Evolutionary conservation across 2,888 invertebrate species (phyloP), one percentile per base, ranked within the genome.

Genomic region (Hydriomena furcata): DNA sequence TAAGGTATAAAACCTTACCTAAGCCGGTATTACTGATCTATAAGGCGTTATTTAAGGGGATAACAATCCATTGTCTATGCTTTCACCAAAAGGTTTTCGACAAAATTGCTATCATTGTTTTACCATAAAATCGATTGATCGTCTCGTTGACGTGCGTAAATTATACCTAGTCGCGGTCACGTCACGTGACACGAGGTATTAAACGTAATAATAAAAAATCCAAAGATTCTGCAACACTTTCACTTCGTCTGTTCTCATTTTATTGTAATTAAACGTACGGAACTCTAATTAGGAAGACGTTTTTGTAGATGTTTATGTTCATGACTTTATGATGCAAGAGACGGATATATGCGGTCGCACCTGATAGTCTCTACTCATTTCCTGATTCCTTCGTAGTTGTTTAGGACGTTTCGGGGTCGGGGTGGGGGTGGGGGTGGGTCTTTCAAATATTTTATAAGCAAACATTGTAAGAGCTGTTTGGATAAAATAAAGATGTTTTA

Each of bases 211-310:
- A 58, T 13, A 21, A 30, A 41, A 47, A 54, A 34, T 42, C 48
- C 36, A 47, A 43, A 52, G 28, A 55, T 31, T 61, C 61, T 45
- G 56, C 41, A 60, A 60, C 53, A 64, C 67, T 69, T 65, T 69
- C 71, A 61, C 65, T 55, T 54, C 17, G 48, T 42, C 35, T 38
- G 38, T 32, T 58, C 43, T 41, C 55, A 49, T 35, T 45, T 48
- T 44, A 25, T 54, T 50, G 42, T 52, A 42, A 47, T 54, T 51
- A 52, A 43, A 49, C 46, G 40, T 52, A 49, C 42, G 45, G 57
- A 55, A 57, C 27, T 55, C 35, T 50, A 43, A 55, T 55, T 48
- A 54, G 24, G 42, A 55, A 41, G 48, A 53, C 25, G 38, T 32
- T 36, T 32, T 47, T 41, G 46, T 21, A 17, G 17, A 4, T 17